Percentiles rank a stretch among this genome's conserved stretches.
Evolutionary conservation across 2,797 vertebrate genomes (phyloP).

Genomic region (Silurus aristotelis): DNA sequence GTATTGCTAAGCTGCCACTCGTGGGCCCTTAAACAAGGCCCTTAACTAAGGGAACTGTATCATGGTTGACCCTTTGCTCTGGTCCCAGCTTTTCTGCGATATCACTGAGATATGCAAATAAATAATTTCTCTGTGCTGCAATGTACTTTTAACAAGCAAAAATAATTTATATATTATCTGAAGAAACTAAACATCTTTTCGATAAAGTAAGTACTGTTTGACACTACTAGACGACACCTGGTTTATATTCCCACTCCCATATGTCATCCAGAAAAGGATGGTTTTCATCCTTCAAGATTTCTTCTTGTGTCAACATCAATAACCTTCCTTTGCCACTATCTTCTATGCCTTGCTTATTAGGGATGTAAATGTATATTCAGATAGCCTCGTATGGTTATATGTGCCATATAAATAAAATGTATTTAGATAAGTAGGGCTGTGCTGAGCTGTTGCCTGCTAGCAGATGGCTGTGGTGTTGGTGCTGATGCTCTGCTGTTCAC

Average conservation of each 20-base stretch:
- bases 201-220: too few species aligned
- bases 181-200: background rate
- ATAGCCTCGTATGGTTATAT: background rate
- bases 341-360: background rate
- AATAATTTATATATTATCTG: too few species aligned
- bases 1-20: too few species aligned
- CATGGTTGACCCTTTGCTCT: too few species aligned
- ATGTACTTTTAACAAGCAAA: too few species aligned
- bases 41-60: too few species aligned
- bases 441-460: background rate
- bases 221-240: background rate
- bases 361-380: background rate
- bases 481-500: conserved; percentile 33
- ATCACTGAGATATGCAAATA: too few species aligned
- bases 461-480: background rate
- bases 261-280: background rate
- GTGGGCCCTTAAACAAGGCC: too few species aligned
- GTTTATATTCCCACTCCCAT: background rate
- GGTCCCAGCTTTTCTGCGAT: too few species aligned
- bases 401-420: background rate
- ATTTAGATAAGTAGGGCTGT: too few species aligned
- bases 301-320: background rate
- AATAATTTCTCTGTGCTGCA: too few species aligned
- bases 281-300: background rate
- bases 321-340: background rate